These are phyloP conservation scores for Elegia similella DNA, from an alignment of 2,888 invertebrate genomes.

Conservation along the genomic window DNA sequence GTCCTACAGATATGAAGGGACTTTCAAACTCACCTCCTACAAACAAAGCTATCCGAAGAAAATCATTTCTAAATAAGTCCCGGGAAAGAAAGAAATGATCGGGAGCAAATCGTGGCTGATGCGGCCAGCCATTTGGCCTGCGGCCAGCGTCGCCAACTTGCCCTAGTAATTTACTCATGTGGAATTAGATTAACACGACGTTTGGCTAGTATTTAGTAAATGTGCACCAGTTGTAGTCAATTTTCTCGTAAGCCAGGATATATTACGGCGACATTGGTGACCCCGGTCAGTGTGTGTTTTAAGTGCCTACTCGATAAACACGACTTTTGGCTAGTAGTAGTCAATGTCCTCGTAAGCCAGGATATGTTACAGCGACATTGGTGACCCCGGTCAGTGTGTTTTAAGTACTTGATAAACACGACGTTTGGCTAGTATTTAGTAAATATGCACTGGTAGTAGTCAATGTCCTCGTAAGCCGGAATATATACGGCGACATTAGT, in stretches of 20 bases:
- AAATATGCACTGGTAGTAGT: too few species aligned
- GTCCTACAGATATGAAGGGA: too few species aligned
- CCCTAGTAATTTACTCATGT: slow-evolving; percentile 70
- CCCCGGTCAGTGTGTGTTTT: too few species aligned
- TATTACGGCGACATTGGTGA: too few species aligned
- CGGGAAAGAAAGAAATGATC: slow-evolving; percentile 56
- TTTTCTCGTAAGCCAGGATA: neutral
- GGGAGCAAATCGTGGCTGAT: slow-evolving; percentile 56
- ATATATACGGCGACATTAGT: too few species aligned
- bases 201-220: slow-evolving; percentile 62
- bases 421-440: too few species aligned
- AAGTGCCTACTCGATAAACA: too few species aligned
- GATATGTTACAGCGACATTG: too few species aligned
- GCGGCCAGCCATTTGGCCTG: slow-evolving; percentile 63
- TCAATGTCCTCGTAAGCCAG: too few species aligned
- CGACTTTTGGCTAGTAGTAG: too few species aligned
- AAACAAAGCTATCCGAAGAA: neutral
- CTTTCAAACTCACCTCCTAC: neutral
- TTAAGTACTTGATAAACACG: too few species aligned
- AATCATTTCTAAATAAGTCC: neutral
- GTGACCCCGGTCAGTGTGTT: too few species aligned
- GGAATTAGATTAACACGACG: slow-evolving; percentile 68
- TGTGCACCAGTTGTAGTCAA: slow-evolving; percentile 35
- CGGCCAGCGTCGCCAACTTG: slow-evolving; percentile 56
- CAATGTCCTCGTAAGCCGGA: neutral